Percentiles rank a stretch among this genome's conserved stretches.
phyloP scores from a whole-genome alignment of 2,888 invertebrate genomes.

The Cryptocephalus moraei region DNA sequence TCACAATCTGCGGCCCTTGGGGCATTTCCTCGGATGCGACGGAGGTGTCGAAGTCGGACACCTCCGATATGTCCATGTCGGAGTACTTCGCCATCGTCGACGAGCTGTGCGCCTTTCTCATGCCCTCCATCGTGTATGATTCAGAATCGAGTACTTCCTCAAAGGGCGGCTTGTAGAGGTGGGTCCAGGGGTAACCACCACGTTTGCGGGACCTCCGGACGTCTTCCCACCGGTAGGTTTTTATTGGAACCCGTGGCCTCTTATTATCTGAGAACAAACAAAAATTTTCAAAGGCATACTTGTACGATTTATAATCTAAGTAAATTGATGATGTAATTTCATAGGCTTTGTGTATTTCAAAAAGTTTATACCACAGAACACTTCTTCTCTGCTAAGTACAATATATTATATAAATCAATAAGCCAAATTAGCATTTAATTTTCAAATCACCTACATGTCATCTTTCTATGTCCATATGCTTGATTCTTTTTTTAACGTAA shows the following conservation, averaged over 20 bases:
- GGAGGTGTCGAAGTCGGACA: constrained; percentile 8
- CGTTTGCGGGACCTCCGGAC: constrained; percentile 55
- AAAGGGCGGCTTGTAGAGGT: constrained; percentile 55
- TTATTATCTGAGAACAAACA: constrained; percentile 26
- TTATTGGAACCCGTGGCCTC: constrained; percentile 57
- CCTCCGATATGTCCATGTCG: constrained; percentile 18
- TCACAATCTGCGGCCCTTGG: constrained; percentile 6
- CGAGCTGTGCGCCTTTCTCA: constrained; percentile 23
- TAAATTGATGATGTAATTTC: no score
- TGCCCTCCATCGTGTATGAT: constrained; percentile 29
- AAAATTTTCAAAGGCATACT: neutral
- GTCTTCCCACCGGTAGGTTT: constrained; percentile 77
- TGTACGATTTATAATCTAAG: no score
- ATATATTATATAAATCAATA: no score
- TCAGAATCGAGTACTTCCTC: constrained; percentile 35
- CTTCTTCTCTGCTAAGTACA: no score
- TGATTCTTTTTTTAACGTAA: no score
- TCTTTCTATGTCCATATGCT: no score
- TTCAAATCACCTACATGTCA: no score
- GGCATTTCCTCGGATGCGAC: constrained; percentile 1
- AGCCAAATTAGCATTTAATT: no score
- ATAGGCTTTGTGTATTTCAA: neutral
- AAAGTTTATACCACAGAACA: no score
- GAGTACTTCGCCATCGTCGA: constrained; percentile 18
- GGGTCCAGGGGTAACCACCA: constrained; percentile 75